phyloP scores from a whole-genome alignment of 2,797 vertebrate genomes.

The Phylloscopus collybita region DNA sequence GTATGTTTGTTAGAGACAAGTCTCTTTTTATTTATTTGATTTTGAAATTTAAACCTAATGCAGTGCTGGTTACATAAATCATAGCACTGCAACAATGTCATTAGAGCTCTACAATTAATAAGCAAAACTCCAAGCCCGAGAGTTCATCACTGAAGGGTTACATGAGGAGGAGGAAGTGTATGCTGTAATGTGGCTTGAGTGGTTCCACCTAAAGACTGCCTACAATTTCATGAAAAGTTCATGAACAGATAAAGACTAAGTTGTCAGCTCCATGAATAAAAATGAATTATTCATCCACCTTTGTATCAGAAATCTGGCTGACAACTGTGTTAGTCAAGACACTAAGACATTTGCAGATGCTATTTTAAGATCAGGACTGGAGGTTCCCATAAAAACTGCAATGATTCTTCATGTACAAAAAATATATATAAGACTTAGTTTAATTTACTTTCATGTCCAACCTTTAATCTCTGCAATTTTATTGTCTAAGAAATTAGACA shows the following conservation, averaged over 20 bases:
- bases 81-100: background rate
- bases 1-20: background rate
- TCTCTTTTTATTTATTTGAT: background rate
- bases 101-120: background rate
- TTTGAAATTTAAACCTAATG: background rate
- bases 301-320: background rate
- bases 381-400: background rate
- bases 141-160: background rate
- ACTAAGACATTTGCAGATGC: background rate
- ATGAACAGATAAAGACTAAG: background rate
- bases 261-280: background rate
- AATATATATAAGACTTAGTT: background rate
- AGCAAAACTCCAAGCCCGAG: background rate
- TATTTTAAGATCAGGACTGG: background rate
- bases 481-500: background rate
- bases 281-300: conserved; percentile 10
- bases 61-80: background rate
- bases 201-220: background rate
- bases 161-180: background rate
- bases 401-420: background rate
- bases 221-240: background rate
- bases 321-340: background rate
- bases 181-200: background rate
- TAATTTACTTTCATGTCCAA: background rate
- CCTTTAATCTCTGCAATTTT: background rate